Evolutionary conservation across 1,140 invertebrate species (phyloP), one percentile per base, ranked within the genome.

Genomic region (Battus philenor): DNA sequence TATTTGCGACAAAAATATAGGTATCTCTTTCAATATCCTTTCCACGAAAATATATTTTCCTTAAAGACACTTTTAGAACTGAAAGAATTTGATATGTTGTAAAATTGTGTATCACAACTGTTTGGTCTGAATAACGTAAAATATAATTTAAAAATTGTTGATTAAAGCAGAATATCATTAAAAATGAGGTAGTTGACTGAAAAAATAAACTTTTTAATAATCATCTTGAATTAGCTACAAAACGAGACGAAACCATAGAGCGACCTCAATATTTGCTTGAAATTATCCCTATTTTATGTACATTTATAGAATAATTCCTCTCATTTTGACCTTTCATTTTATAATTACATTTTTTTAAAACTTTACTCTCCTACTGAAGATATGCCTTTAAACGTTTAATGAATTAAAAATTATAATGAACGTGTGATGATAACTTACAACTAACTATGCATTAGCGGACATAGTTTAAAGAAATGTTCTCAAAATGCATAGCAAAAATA

Each of bases 321-420:
- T 80, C 76, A 72, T 80, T 69, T 77, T 80, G 79, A 83, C 79
- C 79, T 80, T 79, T 79, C 68, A 47, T 69, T 73, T 41, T 68
- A 67, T 74, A 73, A 66, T 78, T 82, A 79, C 64, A 72, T 54
- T 66, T 68, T 64, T 57, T 66, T 68, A 63, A n/a, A 54, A 51
- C 56, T 68, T 56, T 59, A 63, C 49, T 51, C 52, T 55, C 61
- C 59, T 75, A 80, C 59, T 51, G 43, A 58, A 66, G 77, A 81
- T 78, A 79, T 83, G 75, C 77, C 41, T 57, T 46, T 12, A 41
- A 39, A 29, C 8, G 10, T 16, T 33, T 17, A 2, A 41, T 39
- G 22, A 41, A n/a, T 13, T 41, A 13, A 41, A 41, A 41, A 41
- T 41, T 41, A 41, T 41, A 27, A 7, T 39, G 7, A 15, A n/a